These are phyloP conservation scores for Probosciger aterrimus DNA, from an alignment of 2,113 vertebrate species.

Conservation along the genomic window DNA sequence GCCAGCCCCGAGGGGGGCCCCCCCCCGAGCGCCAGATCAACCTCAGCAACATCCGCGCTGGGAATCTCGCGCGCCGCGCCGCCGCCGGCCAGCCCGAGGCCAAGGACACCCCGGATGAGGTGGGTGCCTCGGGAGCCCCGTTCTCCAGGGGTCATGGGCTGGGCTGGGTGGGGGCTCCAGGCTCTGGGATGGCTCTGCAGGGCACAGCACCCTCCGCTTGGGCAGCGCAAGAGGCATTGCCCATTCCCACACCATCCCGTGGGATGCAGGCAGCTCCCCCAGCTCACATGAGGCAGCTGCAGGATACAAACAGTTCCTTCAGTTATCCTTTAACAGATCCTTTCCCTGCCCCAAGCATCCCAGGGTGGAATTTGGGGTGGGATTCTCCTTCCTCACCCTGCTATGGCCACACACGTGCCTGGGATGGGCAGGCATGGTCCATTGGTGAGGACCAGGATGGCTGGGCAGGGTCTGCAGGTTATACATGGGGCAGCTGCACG, in stretches of 20 bases:
- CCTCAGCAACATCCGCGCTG: slow-evolving; percentile 92
- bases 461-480: background rate
- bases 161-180: background rate
- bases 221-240: rapidly evolving
- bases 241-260: background rate
- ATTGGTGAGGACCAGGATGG: background rate
- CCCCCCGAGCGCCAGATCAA: slow-evolving; percentile 97
- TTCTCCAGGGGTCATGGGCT: background rate
- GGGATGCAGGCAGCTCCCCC: background rate
- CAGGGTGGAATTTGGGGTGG: background rate
- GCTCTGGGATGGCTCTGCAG: background rate
- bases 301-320: background rate
- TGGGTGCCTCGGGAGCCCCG: slow-evolving; percentile 33
- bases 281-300: background rate
- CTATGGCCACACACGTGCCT: rapidly evolving
- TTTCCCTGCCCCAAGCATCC: background rate
- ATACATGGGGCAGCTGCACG: background rate
- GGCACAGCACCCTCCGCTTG: rapidly evolving
- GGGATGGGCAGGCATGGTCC: background rate
- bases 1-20: slow-evolving; percentile 91
- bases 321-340: too few relatives aligned
- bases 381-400: background rate
- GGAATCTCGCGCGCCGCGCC: slow-evolving; percentile 86
- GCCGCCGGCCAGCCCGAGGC: slow-evolving; percentile 84
- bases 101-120: slow-evolving; percentile 92